Conservation (phyloP, 2,888 invertebrate species). For the Aphidius colemani region DNA sequence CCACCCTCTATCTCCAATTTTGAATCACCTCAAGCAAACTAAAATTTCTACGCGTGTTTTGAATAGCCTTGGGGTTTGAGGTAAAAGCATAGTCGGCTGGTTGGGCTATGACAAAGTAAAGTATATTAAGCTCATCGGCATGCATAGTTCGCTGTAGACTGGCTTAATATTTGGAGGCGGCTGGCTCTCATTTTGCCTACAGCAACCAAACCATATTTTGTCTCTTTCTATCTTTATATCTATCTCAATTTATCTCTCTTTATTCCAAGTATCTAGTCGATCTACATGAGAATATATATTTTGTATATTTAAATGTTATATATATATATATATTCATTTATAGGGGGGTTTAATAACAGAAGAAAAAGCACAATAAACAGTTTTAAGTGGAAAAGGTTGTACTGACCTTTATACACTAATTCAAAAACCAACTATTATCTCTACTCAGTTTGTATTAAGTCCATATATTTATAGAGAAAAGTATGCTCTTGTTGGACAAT, state of each 20-base stretch:
- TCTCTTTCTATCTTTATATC: constrained; percentile 25
- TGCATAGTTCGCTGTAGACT: constrained; percentile 49
- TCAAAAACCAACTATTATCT: not conserved
- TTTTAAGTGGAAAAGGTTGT: too few relatives aligned
- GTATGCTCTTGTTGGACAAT: too few relatives aligned
- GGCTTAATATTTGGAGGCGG: constrained; percentile 49
- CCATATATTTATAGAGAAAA: too few relatives aligned
- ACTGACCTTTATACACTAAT: too few relatives aligned
- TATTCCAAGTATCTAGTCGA: constrained; percentile 9
- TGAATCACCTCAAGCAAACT: not conserved
- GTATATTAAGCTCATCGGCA: constrained; percentile 57
- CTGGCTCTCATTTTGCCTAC: constrained; percentile 29
- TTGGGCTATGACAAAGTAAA: constrained; percentile 51
- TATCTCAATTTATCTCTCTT: constrained; percentile 32
- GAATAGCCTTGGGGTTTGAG: constrained; percentile 7
- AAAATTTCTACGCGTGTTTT: constrained; percentile 2
- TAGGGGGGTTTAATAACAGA: not conserved
- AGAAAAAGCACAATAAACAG: too few relatives aligned
- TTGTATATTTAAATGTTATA: too few relatives aligned
- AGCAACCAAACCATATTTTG: constrained; percentile 15
- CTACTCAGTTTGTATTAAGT: too few relatives aligned
- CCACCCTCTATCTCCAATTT: not conserved
- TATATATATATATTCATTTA: too few relatives aligned
- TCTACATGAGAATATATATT: not conserved
- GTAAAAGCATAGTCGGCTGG: constrained; percentile 16